These are phyloP conservation scores for Caenorhabditis uteleia DNA, from an alignment of 2,888 invertebrate species.

Conservation along the genomic window DNA sequence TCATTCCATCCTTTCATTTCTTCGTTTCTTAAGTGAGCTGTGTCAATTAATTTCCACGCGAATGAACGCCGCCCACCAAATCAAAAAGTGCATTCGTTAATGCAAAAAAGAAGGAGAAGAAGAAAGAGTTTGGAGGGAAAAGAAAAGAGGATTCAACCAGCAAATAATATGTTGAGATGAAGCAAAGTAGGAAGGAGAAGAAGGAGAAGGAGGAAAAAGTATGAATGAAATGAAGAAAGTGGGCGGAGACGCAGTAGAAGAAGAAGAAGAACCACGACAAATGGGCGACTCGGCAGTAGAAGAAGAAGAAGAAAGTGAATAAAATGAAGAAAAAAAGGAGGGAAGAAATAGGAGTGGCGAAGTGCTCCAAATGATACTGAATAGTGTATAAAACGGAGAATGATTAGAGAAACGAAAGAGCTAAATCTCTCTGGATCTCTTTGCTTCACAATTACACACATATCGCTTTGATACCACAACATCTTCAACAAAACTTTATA, in stretches of 20 bases:
- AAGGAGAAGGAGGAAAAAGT: conserved; percentile 3
- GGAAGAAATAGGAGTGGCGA: conserved; percentile 4
- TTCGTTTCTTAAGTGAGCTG: no score
- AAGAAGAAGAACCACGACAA: conserved; percentile 5
- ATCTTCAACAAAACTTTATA: no score
- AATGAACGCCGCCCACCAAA: no score
- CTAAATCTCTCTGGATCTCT: no score
- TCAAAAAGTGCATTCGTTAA: background rate
- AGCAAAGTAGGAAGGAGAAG: background rate
- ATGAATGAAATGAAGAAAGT: background rate
- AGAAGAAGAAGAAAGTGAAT: conserved; percentile 9
- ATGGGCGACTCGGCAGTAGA: conserved; percentile 2
- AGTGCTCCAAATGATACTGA: conserved; percentile 10
- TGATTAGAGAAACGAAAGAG: no score
- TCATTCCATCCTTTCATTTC: no score
- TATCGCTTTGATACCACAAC: no score
- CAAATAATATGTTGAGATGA: conserved; percentile 5
- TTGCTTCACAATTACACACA: no score
- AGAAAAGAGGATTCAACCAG: conserved; percentile 8
- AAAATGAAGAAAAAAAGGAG: conserved; percentile 22
- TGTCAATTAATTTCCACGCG: no score
- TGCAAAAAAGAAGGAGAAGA: conserved; percentile 5
- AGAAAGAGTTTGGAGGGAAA: conserved; percentile 1
- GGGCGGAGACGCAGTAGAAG: background rate
- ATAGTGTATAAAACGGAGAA: conserved; percentile 2